Base-by-base conservation (phyloP, 1,140 invertebrate species). In the Rhizoglyphus robini region DNA sequence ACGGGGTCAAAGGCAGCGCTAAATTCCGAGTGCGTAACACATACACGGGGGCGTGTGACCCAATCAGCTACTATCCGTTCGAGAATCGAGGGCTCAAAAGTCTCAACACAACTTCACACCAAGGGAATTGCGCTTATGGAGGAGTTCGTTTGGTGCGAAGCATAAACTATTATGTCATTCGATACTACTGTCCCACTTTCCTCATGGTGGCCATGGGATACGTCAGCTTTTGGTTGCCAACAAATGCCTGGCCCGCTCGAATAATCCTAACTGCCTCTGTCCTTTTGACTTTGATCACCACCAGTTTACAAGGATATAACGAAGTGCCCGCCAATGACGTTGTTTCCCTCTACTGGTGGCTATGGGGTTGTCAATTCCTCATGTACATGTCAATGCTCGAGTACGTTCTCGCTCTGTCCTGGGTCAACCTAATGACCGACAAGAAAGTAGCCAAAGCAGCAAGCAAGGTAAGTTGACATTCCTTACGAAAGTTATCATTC, bases 331-430 rank as follows among this genome's bases (percentile, higher is more conserved):
- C 58, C 3, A 1, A 29, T 3, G 8, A 32, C 29, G 58, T 60
- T 13, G 36, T 27, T 11, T 60, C 58, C 31, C 11, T 60, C 15
- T 34, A n/a, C 18, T 60, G 58, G 58, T 60, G 58, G 58, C 25
- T 29, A 23, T 60, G 58, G 58, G 58, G 32, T 34, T 60, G 58
- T 46, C 58, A 60, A 46, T 32, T 60, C 15, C 36, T 60, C 13
- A 32, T 60, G 13, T 60, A 32, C 29, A 13, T 32, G 2, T 32
- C 58, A 2, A 13, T 29, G 27, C 23, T 60, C 2, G 58, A 60
- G 29, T 60, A 60, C 36, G 58, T 32, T 23, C 3, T 60, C 8
- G 27, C 27, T 27, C 29, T 60, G 15, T 18, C 15, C 13, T 60
- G 58, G 58, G 32, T n/a, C 13, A 20, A 60, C 3, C 29, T 38